Conservation (phyloP, 2,888 invertebrate genomes). For the Cecidostiba fungosa region DNA sequence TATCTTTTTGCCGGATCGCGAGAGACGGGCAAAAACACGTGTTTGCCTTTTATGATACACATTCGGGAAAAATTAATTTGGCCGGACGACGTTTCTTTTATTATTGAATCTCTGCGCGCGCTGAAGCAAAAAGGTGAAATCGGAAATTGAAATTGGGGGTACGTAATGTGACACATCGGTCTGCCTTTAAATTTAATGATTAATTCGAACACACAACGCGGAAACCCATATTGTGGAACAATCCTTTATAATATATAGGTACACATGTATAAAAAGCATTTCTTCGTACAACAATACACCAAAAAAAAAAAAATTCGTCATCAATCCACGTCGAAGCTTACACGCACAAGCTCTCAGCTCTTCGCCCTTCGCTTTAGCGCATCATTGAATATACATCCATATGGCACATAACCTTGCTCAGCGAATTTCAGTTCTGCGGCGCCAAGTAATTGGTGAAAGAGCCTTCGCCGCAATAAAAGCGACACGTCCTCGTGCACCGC, state of each 20-base stretch:
- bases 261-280: not conserved
- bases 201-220: too few species aligned
- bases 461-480: slow-evolving; percentile 45
- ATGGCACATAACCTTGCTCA: slow-evolving; percentile 33
- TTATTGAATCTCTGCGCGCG: not conserved
- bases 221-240: too few species aligned
- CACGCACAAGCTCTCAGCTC: not conserved
- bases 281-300: not conserved
- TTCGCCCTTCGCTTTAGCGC: slow-evolving; percentile 37
- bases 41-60: slow-evolving; percentile 6
- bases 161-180: too few species aligned
- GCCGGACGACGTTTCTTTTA: not conserved
- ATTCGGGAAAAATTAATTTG: not conserved
- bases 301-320: not conserved
- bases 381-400: slow-evolving; percentile 30
- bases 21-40: slow-evolving; percentile 11
- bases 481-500: slow-evolving; percentile 43
- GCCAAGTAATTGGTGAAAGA: slow-evolving; percentile 56
- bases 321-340: slow-evolving; percentile 3
- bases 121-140: not conserved
- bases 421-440: slow-evolving; percentile 25
- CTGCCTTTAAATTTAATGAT: too few species aligned
- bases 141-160: not conserved
- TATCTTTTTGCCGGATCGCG: slow-evolving; percentile 34
- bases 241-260: too few species aligned